Evolutionary conservation across 2,888 invertebrate genomes (phyloP), one percentile per base, ranked within the genome.

Genomic region (Eupeodes latifasciatus): DNA sequence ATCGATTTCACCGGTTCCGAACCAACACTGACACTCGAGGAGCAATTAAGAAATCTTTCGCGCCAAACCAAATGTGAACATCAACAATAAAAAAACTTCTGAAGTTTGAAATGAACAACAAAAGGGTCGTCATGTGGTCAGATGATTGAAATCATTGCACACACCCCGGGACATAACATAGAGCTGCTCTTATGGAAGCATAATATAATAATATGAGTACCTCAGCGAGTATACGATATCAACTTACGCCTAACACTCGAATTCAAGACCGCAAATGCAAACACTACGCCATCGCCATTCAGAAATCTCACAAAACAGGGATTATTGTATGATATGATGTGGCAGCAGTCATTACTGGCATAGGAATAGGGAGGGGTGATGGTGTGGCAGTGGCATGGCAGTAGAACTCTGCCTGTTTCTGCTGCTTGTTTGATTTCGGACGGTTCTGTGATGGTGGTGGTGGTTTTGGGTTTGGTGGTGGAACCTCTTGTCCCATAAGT

Each of bases 111-210:
- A 19, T 76, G 59, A 74, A 78, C 84, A 88, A 64, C 85, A 88
- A 85, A 88, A 85, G 85, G 85, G 88, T 88, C 88, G 88, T 81
- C 88, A 88, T 88, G 88, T 88, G 88, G 85, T 88, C 88, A 88
- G 75, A 88, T 85, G 88, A 88, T 88, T 88, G 81, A 85, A 88
- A 88, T 83, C 87, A 83, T 87, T 87, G 87, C 87, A 88, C 88
- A 84, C 84, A 78, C 61, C 61, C 85, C 19, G n/a, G 62, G 40
- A 84, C 27, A 10, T 0, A 14, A 14, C 5, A 14, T 5, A 62
- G 40, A 16, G 16, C 62, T 40, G 40, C 62, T 40, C 27, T 27
- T 2, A 27, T n/a, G 61, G 16, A 40, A 62, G 16, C 40, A 44
- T 11, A 62, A 62, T 40, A 44, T 16, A 40, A 62, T 62, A 40